Percentiles rank a stretch among this genome's conserved stretches.
These are phyloP conservation scores for Agrotis ipsilon DNA, from an alignment of 2,888 invertebrate species.

Conservation along the genomic window DNA sequence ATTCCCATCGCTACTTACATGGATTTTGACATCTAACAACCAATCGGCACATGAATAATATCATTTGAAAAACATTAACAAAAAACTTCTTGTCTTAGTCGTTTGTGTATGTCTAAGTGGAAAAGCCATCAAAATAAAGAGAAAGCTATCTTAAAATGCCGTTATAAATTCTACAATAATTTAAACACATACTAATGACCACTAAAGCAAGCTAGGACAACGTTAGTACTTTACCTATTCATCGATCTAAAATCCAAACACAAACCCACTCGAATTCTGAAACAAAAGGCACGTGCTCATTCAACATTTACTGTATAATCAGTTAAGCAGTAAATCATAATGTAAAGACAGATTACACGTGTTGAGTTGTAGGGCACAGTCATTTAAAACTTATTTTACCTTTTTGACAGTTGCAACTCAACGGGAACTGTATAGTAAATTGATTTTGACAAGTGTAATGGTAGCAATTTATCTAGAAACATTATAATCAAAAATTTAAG, in stretches of 20 bases:
- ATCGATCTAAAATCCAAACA: slow-evolving; percentile 39
- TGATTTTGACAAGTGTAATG: not conserved
- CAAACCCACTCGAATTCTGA: slow-evolving; percentile 44
- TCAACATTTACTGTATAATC: slow-evolving; percentile 55
- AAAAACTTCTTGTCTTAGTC: no score
- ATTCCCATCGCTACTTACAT: no score
- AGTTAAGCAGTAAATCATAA: slow-evolving; percentile 58
- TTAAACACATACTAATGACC: not conserved
- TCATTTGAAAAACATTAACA: not conserved
- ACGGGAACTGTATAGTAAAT: not conserved
- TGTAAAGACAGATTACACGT: slow-evolving; percentile 59
- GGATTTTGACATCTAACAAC: no score
- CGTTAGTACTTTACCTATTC: slow-evolving; percentile 11
- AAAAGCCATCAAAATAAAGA: not conserved
- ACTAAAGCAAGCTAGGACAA: slow-evolving; percentile 3
- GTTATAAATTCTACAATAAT: not conserved
- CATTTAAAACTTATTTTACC: not conserved
- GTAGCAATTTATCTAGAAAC: no score
- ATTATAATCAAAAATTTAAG: no score
- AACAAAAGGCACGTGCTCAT: slow-evolving; percentile 62
- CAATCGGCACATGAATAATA: no score
- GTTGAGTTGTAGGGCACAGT: slow-evolving; percentile 11
- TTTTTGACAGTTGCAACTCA: not conserved
- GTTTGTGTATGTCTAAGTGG: no score
- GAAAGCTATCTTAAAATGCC: not conserved